phyloP scores from a whole-genome alignment of 2,888 invertebrate genomes.

The Clitarchus hookeri region DNA sequence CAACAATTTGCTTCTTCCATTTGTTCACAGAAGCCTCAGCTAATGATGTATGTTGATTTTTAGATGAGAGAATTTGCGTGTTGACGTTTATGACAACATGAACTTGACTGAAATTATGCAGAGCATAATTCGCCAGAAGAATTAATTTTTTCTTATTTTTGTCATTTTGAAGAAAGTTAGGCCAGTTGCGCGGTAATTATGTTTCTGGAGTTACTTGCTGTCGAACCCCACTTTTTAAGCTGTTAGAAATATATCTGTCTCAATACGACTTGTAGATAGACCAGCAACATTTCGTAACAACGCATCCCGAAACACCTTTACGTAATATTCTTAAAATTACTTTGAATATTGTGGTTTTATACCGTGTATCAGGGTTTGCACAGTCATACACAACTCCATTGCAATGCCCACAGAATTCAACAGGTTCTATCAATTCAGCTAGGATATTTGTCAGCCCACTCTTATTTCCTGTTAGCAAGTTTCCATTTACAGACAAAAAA shows the following conservation, averaged over 20 bases:
- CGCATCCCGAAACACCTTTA: not conserved
- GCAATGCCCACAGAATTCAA: not conserved
- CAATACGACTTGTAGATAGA: not conserved
- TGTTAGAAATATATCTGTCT: not conserved
- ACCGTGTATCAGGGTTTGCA: not conserved
- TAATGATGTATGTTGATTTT: not conserved
- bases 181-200: not conserved
- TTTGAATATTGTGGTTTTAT: not conserved
- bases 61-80: not conserved
- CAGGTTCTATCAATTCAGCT: no score
- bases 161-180: not conserved
- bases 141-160: slow-evolving; percentile 2
- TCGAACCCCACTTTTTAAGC: not conserved
- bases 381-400: not conserved
- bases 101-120: not conserved
- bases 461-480: no score
- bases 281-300: not conserved
- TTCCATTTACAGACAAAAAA: not conserved
- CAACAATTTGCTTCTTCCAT: slow-evolving; percentile 29
- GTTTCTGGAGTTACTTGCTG: not conserved
- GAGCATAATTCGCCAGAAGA: not conserved
- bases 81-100: not conserved
- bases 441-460: no score
- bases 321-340: not conserved
- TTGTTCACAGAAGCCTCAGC: not conserved